Conservation (phyloP, 2,888 invertebrate species). For the Diarsia rubi region DNA sequence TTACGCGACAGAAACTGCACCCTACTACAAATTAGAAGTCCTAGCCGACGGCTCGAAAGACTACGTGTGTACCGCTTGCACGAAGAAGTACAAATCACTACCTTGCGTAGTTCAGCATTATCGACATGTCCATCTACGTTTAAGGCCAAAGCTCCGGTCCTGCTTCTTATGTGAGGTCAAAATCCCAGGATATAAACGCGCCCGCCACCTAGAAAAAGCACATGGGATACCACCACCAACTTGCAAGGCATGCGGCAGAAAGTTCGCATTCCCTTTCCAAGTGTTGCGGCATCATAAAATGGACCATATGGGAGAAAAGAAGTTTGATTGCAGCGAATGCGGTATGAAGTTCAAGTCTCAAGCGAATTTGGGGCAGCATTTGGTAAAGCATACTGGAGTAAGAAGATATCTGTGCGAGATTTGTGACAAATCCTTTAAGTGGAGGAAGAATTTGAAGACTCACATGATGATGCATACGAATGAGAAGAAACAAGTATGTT, state of each 20-base stretch:
- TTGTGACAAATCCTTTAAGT: constrained; percentile 72
- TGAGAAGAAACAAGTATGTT: constrained; percentile 71
- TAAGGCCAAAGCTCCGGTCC: constrained; percentile 66
- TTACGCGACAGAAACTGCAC: constrained; percentile 35
- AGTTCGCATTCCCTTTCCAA: constrained; percentile 72
- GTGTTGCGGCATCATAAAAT: constrained; percentile 74
- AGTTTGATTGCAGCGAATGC: constrained; percentile 68
- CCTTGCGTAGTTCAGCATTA: constrained; percentile 70
- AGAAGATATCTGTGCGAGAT: constrained; percentile 68
- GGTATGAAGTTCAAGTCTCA: constrained; percentile 64
- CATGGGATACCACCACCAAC: constrained; percentile 74
- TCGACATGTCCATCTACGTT: constrained; percentile 68
- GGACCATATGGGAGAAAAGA: constrained; percentile 76
- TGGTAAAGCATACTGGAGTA: constrained; percentile 43
- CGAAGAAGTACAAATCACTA: constrained; percentile 57
- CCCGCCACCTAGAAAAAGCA: constrained; percentile 72
- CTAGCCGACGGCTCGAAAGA: constrained; percentile 57
- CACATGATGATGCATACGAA: constrained; percentile 75
- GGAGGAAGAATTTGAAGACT: constrained; percentile 56
- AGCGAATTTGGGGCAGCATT: constrained; percentile 60
- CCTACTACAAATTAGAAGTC: constrained; percentile 56
- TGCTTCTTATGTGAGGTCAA: constrained; percentile 65
- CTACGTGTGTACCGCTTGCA: constrained; percentile 68
- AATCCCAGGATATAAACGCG: constrained; percentile 64
- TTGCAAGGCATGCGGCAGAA: constrained; percentile 77